These are phyloP conservation scores for Pseudococcus longispinus DNA, from an alignment of 2,888 invertebrate genomes.

Conservation along the genomic window DNA sequence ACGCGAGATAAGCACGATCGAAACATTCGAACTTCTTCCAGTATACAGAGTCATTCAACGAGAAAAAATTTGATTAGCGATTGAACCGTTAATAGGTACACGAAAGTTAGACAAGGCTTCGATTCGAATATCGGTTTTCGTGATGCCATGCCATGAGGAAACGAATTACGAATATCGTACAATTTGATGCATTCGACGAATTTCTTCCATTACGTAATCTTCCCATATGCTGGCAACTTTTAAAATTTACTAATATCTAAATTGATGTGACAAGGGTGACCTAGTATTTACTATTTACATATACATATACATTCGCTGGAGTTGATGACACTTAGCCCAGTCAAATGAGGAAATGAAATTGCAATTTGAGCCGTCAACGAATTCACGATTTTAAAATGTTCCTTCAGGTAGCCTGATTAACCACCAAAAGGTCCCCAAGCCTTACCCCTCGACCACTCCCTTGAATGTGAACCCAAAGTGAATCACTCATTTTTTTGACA, in stretches of 20 bases:
- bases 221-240: not conserved
- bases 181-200: not conserved
- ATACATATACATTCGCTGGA: not conserved
- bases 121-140: not conserved
- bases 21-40: not conserved
- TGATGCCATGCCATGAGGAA: not conserved
- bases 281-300: not conserved
- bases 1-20: not conserved
- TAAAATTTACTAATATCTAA: not conserved
- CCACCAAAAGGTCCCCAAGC: too few species aligned
- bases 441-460: too few species aligned
- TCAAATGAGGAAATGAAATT: too few species aligned
- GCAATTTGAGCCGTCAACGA: too few species aligned
- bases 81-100: not conserved
- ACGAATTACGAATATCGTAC: not conserved
- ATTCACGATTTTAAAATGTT: too few species aligned
- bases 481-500: too few species aligned
- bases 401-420: too few species aligned
- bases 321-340: too few species aligned
- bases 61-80: constrained; percentile 1
- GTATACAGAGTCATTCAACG: not conserved
- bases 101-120: not conserved
- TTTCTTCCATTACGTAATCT: not conserved
- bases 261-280: not conserved
- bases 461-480: too few species aligned